Evolutionary conservation across 2,888 invertebrate genomes (phyloP), one percentile per base, ranked within the genome.

Genomic region (Yponomeuta cagnagella): DNA sequence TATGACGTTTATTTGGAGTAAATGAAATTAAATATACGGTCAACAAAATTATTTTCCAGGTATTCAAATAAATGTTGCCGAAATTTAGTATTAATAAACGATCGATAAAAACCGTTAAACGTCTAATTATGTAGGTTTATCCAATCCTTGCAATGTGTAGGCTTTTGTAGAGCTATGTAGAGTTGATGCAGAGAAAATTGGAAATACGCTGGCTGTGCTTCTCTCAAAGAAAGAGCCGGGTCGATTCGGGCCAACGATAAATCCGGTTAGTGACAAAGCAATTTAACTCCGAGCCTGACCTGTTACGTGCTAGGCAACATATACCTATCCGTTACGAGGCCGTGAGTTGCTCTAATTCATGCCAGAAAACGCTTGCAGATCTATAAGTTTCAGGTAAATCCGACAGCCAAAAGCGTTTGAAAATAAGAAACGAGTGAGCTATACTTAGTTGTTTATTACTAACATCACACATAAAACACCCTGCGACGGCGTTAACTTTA

Each of bases 281-380:
- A 85, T 86, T 86, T 83, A 85, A 84, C 83, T 85, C 83, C 75
- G 75, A 73, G 73, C 77, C 79, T 81, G 81, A 81, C 81, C 80
- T 72, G 70, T 65, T 75, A 77, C 76, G 74, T 76, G 77, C 76
- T 78, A 73, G 52, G 52, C 52, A 73, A 73, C 15, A 72, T 70
- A 75, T 77, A 23, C 23, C 23, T 23, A 77, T 79, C 73, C 73
- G 75, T 77, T 74, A 75, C 73, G 75, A 75, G 73, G 73, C 72
- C 75, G 66, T 68, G 69, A 73, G 74, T 71, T 74, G 71, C 70
- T 12, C 43, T 15, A 69, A 72, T 72, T 72, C 72, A 71, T 68
- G 72, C 64, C 58, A 65, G 71, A 72, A 69, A 69, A 64, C 52
- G 52, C 52, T 58, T 58, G 52, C 15, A 15, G 15, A 3, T 9